Base-by-base conservation (phyloP, 2,888 invertebrate genomes). In the Coelogynopora nodosa region DNA sequence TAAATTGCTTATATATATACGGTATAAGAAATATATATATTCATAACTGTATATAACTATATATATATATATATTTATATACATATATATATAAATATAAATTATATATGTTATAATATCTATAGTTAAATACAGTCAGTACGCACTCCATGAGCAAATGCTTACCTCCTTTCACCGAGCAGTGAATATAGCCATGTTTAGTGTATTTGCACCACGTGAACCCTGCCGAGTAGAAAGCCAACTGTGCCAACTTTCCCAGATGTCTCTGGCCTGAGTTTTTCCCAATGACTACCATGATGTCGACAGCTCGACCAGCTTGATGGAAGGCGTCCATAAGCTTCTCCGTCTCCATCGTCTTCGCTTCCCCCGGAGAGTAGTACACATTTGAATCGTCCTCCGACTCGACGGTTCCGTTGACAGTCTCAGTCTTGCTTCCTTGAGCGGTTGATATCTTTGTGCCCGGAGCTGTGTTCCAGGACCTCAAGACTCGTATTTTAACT, bases 121-220 rank as follows among this genome's bases (percentile, higher is more conserved):
- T 49, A 18, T 49, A 18, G 5, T 10, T 49, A 18, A 49, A 5
- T 49, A 49, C 18, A 49, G 49, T 49, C 49, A 18, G 5, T 49
- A 10, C 49, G n/a, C n/a, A n/a, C n/a, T n/a, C n/a, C n/a, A n/a
- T n/a, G n/a, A n/a, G n/a, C n/a, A n/a, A n/a, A n/a, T 26, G 23
- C 74, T 74, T 23, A 85, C 85, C 85, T 67, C 67, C 26, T 23
- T 85, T 85, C 23, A 85, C 85, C 26, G 85, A 85, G 27, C 85
- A 85, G 74, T 85, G 85, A 10, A 85, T 28, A 23, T 1, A 67
- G n/a, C 74, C 29, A 23, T 27, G 27, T 10, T 67, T 26, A n/a
- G 67, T 85, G 85, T 85, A 85, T 1, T 67, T 67, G 85, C 85
- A 85, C 85, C 85, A 85, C 23, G 67, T 67, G 67, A 85, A 85